These are phyloP conservation scores for Microctonus brassicae DNA, from an alignment of 2,888 invertebrate species.

Conservation along the genomic window DNA sequence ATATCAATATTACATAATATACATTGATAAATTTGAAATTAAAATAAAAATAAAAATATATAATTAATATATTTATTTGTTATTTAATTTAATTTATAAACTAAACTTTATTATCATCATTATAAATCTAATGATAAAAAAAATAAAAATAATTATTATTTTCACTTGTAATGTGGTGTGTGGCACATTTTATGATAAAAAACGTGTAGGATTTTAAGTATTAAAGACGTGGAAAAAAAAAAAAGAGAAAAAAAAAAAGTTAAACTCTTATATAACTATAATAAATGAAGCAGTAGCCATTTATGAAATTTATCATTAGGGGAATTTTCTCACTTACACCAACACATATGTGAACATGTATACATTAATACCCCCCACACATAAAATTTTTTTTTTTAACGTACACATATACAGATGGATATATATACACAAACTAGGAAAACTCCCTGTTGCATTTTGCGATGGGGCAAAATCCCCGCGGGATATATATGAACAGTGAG, in stretches of 20 bases:
- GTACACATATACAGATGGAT: not conserved
- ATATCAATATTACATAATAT: not conserved
- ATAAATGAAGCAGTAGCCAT: constrained; percentile 13
- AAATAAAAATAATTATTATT: too few species aligned
- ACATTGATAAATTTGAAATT: too few species aligned
- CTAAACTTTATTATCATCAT: too few species aligned
- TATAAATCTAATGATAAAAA: too few species aligned
- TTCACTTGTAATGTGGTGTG: not conserved
- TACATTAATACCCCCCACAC: not conserved
- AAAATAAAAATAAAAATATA: not conserved
- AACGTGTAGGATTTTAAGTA: not conserved
- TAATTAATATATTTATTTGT: not conserved
- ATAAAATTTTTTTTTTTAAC: not conserved
- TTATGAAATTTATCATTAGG: constrained; percentile 21
- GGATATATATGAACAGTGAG: constrained; percentile 3
- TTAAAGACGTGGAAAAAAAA: not conserved
- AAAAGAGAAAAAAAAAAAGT: not conserved
- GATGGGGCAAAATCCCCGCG: constrained; percentile 9
- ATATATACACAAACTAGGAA: not conserved
- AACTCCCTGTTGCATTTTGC: constrained; percentile 13
- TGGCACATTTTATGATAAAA: too few species aligned
- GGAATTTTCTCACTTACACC: not conserved
- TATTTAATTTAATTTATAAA: not conserved
- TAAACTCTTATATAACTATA: constrained; percentile 4
- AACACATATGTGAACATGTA: not conserved